phyloP scores from a whole-genome alignment of 2,888 invertebrate genomes.

The Torymus texanus region DNA sequence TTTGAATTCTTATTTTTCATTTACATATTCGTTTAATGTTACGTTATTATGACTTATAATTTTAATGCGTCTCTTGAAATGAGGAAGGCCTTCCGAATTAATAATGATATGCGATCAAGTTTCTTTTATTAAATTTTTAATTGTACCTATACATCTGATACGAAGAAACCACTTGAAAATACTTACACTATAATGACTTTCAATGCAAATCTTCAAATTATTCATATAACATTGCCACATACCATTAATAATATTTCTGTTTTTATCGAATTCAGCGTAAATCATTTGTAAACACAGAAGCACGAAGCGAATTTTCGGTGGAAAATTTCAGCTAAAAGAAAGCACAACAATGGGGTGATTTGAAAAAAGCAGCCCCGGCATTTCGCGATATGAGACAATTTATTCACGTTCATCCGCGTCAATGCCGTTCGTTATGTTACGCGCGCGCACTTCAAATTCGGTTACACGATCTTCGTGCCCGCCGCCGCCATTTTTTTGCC shows the following conservation, averaged over 20 bases:
- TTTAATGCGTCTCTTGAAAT: background rate
- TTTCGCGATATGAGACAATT: constrained; percentile 53
- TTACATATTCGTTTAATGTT: constrained; percentile 48
- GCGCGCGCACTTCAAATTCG: constrained; percentile 54
- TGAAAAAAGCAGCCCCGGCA: constrained; percentile 44
- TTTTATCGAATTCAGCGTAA: too few species aligned
- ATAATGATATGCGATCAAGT: constrained; percentile 7
- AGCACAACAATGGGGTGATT: constrained; percentile 41
- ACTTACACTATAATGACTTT: too few species aligned
- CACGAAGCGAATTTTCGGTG: too few species aligned
- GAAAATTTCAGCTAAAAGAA: background rate
- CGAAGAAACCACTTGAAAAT: too few species aligned
- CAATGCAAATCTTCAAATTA: too few species aligned
- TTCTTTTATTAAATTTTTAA: too few species aligned
- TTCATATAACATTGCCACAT: too few species aligned
- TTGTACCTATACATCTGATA: too few species aligned
- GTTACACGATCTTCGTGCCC: constrained; percentile 53
- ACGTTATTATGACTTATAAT: constrained; percentile 30
- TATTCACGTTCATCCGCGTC: constrained; percentile 56
- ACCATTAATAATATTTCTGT: too few species aligned
- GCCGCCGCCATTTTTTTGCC: constrained; percentile 66
- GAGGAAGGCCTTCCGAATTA: constrained; percentile 3
- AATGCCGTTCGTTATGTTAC: constrained; percentile 57
- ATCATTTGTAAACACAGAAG: too few species aligned
- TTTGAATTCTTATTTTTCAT: constrained; percentile 53